Percentiles rank a stretch among this genome's conserved stretches.
Evolutionary conservation across 2,113 vertebrate species (phyloP).

Genomic region (Balaeniceps rex): DNA sequence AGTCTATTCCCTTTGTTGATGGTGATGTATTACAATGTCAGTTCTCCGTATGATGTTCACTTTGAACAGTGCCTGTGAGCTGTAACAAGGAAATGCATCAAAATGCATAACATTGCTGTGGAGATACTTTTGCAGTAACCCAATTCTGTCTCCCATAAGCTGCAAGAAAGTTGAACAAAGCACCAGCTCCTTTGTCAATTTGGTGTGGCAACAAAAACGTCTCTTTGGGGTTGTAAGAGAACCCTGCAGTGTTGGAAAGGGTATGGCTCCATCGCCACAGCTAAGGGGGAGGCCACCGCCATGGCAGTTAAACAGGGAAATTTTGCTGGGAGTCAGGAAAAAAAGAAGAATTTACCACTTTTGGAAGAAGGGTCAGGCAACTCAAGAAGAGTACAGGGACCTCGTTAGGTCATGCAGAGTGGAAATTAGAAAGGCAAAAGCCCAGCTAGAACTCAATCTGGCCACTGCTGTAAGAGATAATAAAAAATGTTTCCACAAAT

Average conservation of each 20-base stretch:
- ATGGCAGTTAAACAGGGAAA: background rate
- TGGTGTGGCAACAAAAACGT: background rate
- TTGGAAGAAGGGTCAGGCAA: too few species aligned
- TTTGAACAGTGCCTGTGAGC: background rate
- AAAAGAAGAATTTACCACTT: too few species aligned
- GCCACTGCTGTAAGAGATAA: too few species aligned
- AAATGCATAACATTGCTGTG: background rate
- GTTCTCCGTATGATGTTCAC: background rate
- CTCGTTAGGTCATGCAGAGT: too few species aligned
- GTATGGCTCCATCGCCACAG: background rate
- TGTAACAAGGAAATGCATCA: fast-evolving
- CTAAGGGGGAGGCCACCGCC: background rate
- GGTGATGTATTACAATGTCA: background rate
- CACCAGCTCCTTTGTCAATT: background rate
- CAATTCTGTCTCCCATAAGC: background rate
- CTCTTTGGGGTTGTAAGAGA: background rate
- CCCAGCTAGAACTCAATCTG: too few species aligned
- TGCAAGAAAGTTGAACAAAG: background rate
- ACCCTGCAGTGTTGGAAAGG: background rate
- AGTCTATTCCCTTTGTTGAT: background rate
- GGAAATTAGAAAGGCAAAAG: too few species aligned
- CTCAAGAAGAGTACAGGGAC: too few species aligned
- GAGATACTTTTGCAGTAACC: background rate
- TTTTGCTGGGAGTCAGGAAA: too few species aligned
- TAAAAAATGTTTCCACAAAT: too few species aligned